Base-by-base conservation (phyloP, 2,113 vertebrate genomes). In the Nicator chloris region DNA sequence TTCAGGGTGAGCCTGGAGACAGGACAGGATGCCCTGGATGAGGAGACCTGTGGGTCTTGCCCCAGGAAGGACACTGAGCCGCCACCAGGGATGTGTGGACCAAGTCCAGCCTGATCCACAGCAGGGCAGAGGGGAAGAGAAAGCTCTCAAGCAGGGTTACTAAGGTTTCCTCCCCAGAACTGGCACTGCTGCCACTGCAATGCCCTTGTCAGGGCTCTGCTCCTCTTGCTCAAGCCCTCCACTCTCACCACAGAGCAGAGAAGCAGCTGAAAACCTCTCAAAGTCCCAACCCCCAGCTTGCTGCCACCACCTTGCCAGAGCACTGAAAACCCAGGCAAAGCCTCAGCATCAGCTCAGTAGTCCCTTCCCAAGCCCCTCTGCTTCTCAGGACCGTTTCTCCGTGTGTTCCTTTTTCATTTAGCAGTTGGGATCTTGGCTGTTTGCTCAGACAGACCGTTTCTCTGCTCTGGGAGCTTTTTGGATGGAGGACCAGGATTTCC, bases 401-500 rank as follows among this genome's bases (percentile, higher is more conserved):
- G 40, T 1, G 12, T 68, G 83, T 60, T 47, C 28, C 6, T 35
- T 61, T 82, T 83, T 40, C 12, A 77, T 51, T 13, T 15, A 80
- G 70, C 73, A 57, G 59, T 20, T 15, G n/a, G 53, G 31, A 54
- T 33, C 54, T 81, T 23, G 35, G 88, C 86, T 51, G 1, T 17
- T 47, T 87, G 88, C 91, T 78, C 86, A 77, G 86, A 20, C 73
- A 85, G 59, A 81, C 57, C 1, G 1, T 72, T 93, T 37, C 88
- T 78, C 88, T 59, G 89, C 78, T 80, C 31, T 50, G 39, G 82
- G 80, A 88, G 39, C 18, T 61, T 86, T 90, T 50, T 88, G 95
- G 91, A 97, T 31, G 15, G 59, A 86, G 42, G n/a, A 76, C 24
- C 84, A 88, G 93, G 90, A 92, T 92, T 94, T 95, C 95, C 95